Conservation (phyloP, 2,113 vertebrate species). For the Empidonax traillii region DNA sequence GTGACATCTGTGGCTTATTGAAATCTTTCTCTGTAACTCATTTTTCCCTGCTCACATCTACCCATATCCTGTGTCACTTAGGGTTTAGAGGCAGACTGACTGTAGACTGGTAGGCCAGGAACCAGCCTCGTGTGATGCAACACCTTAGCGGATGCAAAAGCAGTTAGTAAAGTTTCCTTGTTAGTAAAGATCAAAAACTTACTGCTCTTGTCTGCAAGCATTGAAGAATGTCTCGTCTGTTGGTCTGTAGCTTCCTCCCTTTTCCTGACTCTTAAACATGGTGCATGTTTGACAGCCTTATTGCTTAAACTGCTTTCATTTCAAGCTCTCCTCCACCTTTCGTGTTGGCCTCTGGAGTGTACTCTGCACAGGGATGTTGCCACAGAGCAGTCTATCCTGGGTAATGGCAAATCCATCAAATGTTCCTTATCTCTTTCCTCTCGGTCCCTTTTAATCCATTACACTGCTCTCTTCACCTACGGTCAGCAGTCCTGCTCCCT, state of each 20-base stretch:
- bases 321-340: not conserved
- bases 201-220: not conserved
- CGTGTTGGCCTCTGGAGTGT: not conserved
- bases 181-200: not conserved
- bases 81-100: conserved; percentile 2
- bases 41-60: conserved; percentile 24
- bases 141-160: not conserved
- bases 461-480: not conserved
- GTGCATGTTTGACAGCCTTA: not conserved
- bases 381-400: not conserved
- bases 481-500: not conserved
- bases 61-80: conserved; percentile 8
- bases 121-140: conserved; percentile 11
- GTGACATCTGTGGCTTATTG: not conserved
- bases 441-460: not conserved
- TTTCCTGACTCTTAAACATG: not conserved
- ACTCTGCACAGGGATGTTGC: not conserved
- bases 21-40: not conserved
- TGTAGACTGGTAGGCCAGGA: not conserved
- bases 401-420: not conserved
- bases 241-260: not conserved
- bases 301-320: not conserved
- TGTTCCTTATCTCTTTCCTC: not conserved
- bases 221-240: not conserved
- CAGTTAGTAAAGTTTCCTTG: not conserved